Evolutionary conservation across 2,797 vertebrate genomes (phyloP).

Genomic region (Coreius guichenoti): DNA sequence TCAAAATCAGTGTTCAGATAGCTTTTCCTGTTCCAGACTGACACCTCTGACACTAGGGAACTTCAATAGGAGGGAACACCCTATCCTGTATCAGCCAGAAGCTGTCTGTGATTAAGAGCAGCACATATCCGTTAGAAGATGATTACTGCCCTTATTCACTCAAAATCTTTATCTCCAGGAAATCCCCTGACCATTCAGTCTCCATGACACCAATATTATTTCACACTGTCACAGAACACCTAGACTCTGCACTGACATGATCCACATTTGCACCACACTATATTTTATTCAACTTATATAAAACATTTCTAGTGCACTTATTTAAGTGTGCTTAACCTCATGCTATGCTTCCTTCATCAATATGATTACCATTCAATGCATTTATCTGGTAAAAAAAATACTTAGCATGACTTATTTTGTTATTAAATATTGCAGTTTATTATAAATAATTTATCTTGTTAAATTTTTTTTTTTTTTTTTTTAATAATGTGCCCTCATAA

Average conservation of each 20-base stretch:
- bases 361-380: neutral
- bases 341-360: neutral
- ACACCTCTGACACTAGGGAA: slow-evolving; percentile 20
- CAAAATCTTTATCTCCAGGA: slow-evolving; percentile 16
- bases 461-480: no score
- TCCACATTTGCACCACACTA: neutral
- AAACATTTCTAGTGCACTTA: neutral
- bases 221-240: neutral
- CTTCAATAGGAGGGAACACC: slow-evolving; percentile 29
- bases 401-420: neutral
- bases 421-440: neutral
- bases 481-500: neutral
- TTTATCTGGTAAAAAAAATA: neutral
- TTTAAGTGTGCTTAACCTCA: neutral
- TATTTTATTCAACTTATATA: neutral
- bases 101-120: slow-evolving; percentile 17
- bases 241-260: neutral
- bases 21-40: slow-evolving; percentile 8
- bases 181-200: slow-evolving; percentile 24
- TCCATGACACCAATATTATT: neutral
- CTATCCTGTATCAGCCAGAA: slow-evolving; percentile 39
- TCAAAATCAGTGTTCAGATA: neutral
- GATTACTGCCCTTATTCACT: slow-evolving; percentile 15
- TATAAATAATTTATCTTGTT: neutral
- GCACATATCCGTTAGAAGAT: neutral